phyloP scores from a whole-genome alignment of 2,888 invertebrate genomes.

The Pristionchus entomophagus region DNA sequence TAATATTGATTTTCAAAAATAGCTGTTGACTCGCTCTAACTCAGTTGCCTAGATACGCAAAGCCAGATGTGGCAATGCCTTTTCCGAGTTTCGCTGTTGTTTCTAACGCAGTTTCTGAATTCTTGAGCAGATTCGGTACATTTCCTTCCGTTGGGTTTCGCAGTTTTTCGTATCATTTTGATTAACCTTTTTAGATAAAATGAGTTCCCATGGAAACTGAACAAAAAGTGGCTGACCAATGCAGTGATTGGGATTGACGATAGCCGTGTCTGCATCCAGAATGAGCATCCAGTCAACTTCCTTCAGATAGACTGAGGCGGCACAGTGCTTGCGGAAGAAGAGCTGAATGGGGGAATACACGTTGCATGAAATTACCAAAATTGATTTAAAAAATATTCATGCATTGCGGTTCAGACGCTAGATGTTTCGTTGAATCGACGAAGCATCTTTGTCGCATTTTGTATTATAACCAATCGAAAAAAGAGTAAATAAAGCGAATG shows the following conservation, averaged over 20 bases:
- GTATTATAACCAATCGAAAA: not conserved
- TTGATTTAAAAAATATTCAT: slow-evolving; percentile 14
- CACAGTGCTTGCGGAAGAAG: slow-evolving; percentile 75
- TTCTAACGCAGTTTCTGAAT: too few relatives aligned
- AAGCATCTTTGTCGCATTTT: too few relatives aligned
- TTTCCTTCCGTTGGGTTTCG: not conserved
- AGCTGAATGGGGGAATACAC: slow-evolving; percentile 56
- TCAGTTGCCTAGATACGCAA: too few relatives aligned
- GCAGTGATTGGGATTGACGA: slow-evolving; percentile 75
- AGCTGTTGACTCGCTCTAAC: too few relatives aligned
- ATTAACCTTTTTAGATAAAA: too few relatives aligned
- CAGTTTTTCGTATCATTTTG: too few relatives aligned
- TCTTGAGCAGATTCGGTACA: not conserved
- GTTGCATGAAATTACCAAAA: not conserved
- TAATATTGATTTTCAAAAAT: too few relatives aligned
- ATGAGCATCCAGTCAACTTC: slow-evolving; percentile 75
- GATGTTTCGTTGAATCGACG: too few relatives aligned
- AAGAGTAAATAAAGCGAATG: not conserved
- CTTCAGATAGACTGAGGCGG: slow-evolving; percentile 71
- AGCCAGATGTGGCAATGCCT: too few relatives aligned
- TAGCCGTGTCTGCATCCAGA: slow-evolving; percentile 73
- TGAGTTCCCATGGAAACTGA: too few relatives aligned
- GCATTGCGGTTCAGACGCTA: too few relatives aligned
- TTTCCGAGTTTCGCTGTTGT: too few relatives aligned
- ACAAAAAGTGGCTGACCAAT: slow-evolving; percentile 50